phyloP scores from a whole-genome alignment of 2,797 vertebrate genomes.

The Adrianichthys oophorus region DNA sequence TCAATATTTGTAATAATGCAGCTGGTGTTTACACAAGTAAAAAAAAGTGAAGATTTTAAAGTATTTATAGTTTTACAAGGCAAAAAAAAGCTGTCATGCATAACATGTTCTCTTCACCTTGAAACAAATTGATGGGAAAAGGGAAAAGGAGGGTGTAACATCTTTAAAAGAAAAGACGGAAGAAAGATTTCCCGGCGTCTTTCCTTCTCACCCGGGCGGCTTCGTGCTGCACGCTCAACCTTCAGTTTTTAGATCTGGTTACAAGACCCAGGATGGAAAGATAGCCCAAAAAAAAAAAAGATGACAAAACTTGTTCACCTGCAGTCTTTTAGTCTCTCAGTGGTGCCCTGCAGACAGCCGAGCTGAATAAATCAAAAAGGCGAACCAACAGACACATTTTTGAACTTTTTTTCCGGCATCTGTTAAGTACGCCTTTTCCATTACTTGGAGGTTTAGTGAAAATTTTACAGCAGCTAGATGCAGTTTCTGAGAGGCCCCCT shows the following conservation, averaged over 20 bases:
- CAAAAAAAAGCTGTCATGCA: background rate
- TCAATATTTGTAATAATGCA: conserved; percentile 1
- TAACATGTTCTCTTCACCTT: conserved; percentile 11
- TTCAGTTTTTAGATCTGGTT: conserved; percentile 10
- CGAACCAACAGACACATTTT: background rate
- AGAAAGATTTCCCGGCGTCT: background rate
- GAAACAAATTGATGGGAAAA: conserved; percentile 8
- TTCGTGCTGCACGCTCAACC: background rate
- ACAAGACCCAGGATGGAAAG: conserved; percentile 1
- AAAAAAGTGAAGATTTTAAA: conserved; percentile 1
- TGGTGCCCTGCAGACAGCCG: conserved; percentile 1
- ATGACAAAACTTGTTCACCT: conserved; percentile 20
- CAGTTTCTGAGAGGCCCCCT: conserved; percentile 12
- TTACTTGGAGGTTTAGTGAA: conserved; percentile 7
- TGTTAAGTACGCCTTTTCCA: background rate
- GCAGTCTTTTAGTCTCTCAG: conserved; percentile 22
- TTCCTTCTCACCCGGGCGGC: background rate
- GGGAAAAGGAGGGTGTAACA: conserved; percentile 7
- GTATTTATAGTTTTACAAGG: background rate
- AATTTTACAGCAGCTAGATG: conserved; percentile 16
- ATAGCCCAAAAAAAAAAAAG: conserved; percentile 14
- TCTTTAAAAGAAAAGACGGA: background rate
- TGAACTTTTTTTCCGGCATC: background rate
- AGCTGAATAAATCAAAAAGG: conserved; percentile 17
- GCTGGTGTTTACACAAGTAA: background rate